A percentile compares a stretch with the other conserved stretches of the same genome.
These are phyloP conservation scores for Amiota mariae DNA, from an alignment of 2,888 invertebrate species.

Conservation along the genomic window DNA sequence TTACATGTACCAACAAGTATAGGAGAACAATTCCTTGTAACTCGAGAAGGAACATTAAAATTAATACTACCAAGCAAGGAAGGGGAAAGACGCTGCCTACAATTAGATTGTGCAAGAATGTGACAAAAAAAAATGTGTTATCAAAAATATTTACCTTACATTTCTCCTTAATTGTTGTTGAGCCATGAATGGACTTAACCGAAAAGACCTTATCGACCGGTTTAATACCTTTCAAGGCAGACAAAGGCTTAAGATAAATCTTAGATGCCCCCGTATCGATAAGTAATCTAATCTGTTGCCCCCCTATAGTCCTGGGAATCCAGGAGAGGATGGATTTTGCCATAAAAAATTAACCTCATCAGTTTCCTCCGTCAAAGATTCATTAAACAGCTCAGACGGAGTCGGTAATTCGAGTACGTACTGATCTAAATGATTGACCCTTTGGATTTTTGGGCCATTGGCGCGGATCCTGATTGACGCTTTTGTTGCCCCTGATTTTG, in stretches of 20 bases:
- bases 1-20: too few species aligned
- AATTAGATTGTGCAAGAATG: too few species aligned
- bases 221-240: conserved; percentile 23
- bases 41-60: too few species aligned
- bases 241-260: conserved; percentile 29
- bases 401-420: background rate
- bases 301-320: conserved; percentile 21
- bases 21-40: too few species aligned
- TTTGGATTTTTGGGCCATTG: background rate
- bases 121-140: conserved; percentile 19
- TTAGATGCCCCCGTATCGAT: conserved; percentile 34
- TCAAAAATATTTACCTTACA: background rate
- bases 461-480: background rate
- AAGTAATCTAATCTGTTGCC: conserved; percentile 21
- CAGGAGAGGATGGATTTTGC: conserved; percentile 22
- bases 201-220: conserved; percentile 22
- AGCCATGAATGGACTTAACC: conserved; percentile 30
- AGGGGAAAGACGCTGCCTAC: too few species aligned
- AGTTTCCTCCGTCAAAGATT: background rate
- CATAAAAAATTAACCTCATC: conserved; percentile 31
- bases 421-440: conserved; percentile 24
- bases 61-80: too few species aligned
- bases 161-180: too few species aligned
- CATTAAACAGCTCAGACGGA: background rate
- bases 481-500: background rate